Base-by-base conservation (phyloP, 2,113 vertebrate species). In the Fukomys damarensis region DNA sequence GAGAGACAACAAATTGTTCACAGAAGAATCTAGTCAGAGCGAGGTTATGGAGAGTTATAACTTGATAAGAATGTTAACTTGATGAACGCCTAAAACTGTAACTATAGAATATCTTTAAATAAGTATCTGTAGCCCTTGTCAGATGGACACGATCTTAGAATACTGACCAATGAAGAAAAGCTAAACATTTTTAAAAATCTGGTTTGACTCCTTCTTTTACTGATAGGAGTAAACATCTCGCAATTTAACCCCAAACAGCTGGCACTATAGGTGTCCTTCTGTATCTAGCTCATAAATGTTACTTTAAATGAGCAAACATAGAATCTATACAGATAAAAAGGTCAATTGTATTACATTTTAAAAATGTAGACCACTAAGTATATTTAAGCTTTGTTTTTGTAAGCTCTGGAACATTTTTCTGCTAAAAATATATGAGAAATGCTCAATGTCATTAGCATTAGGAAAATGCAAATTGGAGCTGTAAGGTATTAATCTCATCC, bases 271-370 rank as follows among this genome's bases (percentile, higher is more conserved):
- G 41, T n/a, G 3, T 13, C 19, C 20, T 8, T 79, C 38, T n/a
- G 8, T 11, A 26, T 22, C 2, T 11, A 52, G 2, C 14, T 54
- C 16, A 54, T 58, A 46, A 56, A 97, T 98, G 96, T 93, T 92
- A 9, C 97, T 95, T 87, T 93, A 97, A 98, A 96, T 89, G 91
- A 79, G 95, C 97, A 98, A 98, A 98, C 97, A 97, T 86, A 89
- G 77, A 98, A 90, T 97, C 86, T 95, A 11, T 49, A 95, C 63
- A 97, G 96, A 96, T 97, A 97, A 89, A 96, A 97, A 98, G 19
- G 38, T 32, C 46, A 76, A 59, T 54, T 32, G 24, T 49, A 66
- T 26, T 49, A 32, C 66, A 46, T 8, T 59, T 76, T 92, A n/a
- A 19, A 87, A 59, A 61, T 61, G 3, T 49, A 10, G 19, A 5